Conservation (phyloP, 2,113 vertebrate species). For the Abramis brama region DNA sequence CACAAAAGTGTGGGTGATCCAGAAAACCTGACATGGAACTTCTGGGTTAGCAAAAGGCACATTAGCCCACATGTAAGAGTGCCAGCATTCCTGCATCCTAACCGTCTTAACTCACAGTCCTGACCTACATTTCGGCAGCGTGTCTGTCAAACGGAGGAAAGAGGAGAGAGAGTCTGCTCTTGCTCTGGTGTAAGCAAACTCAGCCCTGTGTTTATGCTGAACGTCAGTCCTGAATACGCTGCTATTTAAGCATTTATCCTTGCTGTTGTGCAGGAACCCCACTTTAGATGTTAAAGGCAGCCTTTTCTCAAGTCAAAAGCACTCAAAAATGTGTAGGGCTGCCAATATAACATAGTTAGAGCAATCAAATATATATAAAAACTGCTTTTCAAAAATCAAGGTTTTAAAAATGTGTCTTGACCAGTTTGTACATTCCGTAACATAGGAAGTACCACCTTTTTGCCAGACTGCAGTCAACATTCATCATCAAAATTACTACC, state of each 20-base stretch:
- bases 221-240: conserved; percentile 62
- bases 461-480: not conserved
- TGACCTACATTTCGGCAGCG: conserved; percentile 72
- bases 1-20: conserved; percentile 65
- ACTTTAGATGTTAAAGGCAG: not conserved
- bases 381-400: not conserved
- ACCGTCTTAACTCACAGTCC: conserved; percentile 61
- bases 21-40: conserved; percentile 76
- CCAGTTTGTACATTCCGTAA: not conserved
- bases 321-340: not conserved
- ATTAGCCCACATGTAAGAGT: conserved; percentile 4
- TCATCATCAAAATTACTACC: not conserved
- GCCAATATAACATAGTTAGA: not conserved
- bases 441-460: not conserved
- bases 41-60: conserved; percentile 22
- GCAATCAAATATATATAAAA: too few species aligned
- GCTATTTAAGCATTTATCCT: conserved; percentile 62
- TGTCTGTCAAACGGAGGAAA: conserved; percentile 38
- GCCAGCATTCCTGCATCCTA: conserved; percentile 46
- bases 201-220: conserved; percentile 69
- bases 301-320: not conserved
- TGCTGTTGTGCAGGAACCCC: conserved; percentile 49
- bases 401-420: not conserved
- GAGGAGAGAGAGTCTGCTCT: conserved; percentile 14
- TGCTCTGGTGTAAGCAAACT: conserved; percentile 61